Percentiles rank a stretch among this genome's conserved stretches.
Conservation (phyloP, 2,797 vertebrate species). For the Alfaro cultratus region DNA sequence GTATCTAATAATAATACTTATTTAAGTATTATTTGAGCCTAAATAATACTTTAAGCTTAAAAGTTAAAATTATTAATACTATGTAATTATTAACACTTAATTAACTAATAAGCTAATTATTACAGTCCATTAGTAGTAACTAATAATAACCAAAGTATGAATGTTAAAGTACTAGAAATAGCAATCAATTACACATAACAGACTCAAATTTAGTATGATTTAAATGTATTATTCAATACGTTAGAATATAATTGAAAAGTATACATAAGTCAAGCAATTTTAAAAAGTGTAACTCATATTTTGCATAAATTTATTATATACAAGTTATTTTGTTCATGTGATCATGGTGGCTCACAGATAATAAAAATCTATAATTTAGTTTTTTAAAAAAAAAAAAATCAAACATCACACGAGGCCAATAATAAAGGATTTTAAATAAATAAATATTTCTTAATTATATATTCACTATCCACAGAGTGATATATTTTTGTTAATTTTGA, state of each 20-base stretch:
- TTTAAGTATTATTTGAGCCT: too few species aligned
- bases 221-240: neutral
- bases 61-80: too few species aligned
- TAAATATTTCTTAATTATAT: neutral
- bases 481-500: neutral
- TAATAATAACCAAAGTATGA: too few species aligned
- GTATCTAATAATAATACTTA: too few species aligned
- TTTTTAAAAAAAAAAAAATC: neutral
- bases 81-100: too few species aligned
- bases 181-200: too few species aligned
- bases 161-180: too few species aligned
- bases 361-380: neutral
- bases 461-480: neutral
- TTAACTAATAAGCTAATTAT: too few species aligned
- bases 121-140: too few species aligned
- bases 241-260: neutral
- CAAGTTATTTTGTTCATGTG: neutral
- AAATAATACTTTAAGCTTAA: too few species aligned
- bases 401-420: neutral
- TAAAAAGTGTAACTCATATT: neutral
- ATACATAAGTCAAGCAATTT: neutral
- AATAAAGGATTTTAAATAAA: neutral
- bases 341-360: neutral
- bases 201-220: neutral
- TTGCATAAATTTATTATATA: neutral